These are phyloP conservation scores for Centrocercus urophasianus DNA, from an alignment of 2,113 vertebrate species.

Conservation along the genomic window DNA sequence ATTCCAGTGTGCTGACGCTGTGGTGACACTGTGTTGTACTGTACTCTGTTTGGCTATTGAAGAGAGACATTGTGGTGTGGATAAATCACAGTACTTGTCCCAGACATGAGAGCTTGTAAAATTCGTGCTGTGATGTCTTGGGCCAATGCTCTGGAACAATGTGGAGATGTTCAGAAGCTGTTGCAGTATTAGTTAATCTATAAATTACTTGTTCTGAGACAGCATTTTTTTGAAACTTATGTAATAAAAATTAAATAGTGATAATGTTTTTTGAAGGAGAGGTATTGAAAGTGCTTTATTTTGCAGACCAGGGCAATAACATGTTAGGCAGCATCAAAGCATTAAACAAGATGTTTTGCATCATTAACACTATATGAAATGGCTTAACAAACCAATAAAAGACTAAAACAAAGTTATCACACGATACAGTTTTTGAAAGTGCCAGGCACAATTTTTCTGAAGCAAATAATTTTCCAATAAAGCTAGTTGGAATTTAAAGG, in stretches of 20 bases:
- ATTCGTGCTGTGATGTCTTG: conserved; percentile 4
- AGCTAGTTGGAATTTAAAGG: conserved; percentile 25
- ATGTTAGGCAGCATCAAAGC: conserved; percentile 44
- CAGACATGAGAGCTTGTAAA: conserved; percentile 2
- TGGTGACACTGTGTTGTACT: not conserved
- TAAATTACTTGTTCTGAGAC: not conserved
- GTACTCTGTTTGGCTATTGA: not conserved
- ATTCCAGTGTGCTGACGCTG: not conserved
- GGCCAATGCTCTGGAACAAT: conserved; percentile 22
- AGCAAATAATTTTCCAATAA: conserved; percentile 54
- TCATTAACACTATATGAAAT: conserved; percentile 64
- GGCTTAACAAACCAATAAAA: conserved; percentile 62
- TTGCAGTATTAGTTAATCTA: conserved; percentile 29
- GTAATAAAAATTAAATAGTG: conserved; percentile 57
- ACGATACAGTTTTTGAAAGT: not conserved
- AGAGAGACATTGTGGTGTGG: not conserved
- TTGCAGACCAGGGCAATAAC: conserved; percentile 44
- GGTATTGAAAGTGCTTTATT: not conserved
- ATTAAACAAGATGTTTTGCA: conserved; percentile 62
- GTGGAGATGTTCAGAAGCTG: conserved; percentile 34
- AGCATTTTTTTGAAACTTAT: conserved; percentile 3
- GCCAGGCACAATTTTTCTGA: conserved; percentile 33
- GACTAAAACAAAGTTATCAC: conserved; percentile 23
- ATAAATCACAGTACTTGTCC: conserved; percentile 14
- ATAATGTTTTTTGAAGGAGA: conserved; percentile 42